Evolutionary conservation across 1,140 invertebrate genomes (phyloP).

Genomic region (Agraylea sexmaculata): DNA sequence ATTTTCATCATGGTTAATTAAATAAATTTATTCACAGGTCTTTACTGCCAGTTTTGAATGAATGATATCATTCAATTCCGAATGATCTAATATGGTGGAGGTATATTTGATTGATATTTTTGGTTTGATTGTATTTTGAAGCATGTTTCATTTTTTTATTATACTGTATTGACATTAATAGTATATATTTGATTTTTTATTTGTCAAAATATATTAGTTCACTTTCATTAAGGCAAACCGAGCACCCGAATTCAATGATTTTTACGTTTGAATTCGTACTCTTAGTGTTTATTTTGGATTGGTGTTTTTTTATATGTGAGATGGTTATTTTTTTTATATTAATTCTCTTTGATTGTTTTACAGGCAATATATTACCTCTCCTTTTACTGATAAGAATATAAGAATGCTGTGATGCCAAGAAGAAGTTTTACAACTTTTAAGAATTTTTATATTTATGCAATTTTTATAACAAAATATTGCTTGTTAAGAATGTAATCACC

Average conservation of each 20-base stretch:
- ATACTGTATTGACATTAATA: slow-evolving; percentile 4
- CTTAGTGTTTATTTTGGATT: slow-evolving; percentile 6
- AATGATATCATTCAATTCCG: slow-evolving; percentile 16
- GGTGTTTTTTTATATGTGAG: slow-evolving; percentile 14
- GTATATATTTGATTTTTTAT: slow-evolving; percentile 14
- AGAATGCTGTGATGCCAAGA: slow-evolving; percentile 39
- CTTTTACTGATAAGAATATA: slow-evolving; percentile 47
- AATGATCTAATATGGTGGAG: slow-evolving; percentile 15
- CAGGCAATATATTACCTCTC: slow-evolving; percentile 48
- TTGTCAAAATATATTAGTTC: background rate
- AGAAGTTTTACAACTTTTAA: no score
- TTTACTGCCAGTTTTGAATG: slow-evolving; percentile 20
- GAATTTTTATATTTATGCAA: no score
- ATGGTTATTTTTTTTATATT: slow-evolving; percentile 8
- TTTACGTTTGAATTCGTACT: background rate
- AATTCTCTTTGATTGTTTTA: slow-evolving; percentile 23
- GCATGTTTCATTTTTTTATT: background rate
- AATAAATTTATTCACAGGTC: slow-evolving; percentile 12
- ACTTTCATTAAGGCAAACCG: background rate
- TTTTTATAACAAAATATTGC: no score
- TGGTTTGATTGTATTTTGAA: slow-evolving; percentile 5
- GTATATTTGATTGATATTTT: slow-evolving; percentile 9
- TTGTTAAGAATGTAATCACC: no score
- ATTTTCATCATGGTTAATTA: background rate
- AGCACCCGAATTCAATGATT: slow-evolving; percentile 1